phyloP scores from a whole-genome alignment of 2,888 invertebrate species.

The Halictus quadricinctus region DNA sequence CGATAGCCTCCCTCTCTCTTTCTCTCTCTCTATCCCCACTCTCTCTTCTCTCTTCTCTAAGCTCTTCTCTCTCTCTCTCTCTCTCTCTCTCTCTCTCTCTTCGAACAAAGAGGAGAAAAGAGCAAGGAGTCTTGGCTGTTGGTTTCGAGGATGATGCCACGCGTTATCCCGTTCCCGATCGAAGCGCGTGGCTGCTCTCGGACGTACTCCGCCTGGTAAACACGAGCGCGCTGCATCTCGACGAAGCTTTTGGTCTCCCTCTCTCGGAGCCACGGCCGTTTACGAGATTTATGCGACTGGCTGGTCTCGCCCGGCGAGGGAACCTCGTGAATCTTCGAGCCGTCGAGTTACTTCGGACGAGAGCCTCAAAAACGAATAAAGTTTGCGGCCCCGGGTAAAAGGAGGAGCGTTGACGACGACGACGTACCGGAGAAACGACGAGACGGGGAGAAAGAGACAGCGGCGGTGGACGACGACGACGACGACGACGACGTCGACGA shows the following conservation, averaged over 20 bases:
- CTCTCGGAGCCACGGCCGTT: neutral
- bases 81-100: neutral
- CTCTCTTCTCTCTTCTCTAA: neutral
- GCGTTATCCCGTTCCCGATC: neutral
- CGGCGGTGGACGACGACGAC: conserved; percentile 9
- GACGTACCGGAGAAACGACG: conserved; percentile 27
- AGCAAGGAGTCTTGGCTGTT: neutral
- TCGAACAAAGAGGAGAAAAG: conserved; percentile 34
- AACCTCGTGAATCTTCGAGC: conserved; percentile 45
- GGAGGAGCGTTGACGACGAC: conserved; percentile 22
- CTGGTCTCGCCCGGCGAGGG: conserved; percentile 31
- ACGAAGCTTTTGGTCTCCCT: neutral
- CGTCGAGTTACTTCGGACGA: conserved; percentile 32
- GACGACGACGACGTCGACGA: conserved; percentile 32
- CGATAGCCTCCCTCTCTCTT: conserved; percentile 29
- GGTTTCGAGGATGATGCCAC: conserved; percentile 1
- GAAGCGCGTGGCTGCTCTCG: neutral
- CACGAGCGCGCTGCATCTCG: neutral
- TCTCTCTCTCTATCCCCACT: neutral
- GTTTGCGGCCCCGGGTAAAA: conserved; percentile 10
- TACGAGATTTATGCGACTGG: conserved; percentile 43
- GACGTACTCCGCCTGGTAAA: neutral
- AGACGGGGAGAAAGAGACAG: neutral
- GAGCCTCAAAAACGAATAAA: conserved; percentile 5
- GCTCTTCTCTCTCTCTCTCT: neutral